phyloP scores from a whole-genome alignment of 2,113 vertebrate species.

The Cynocephalus volans region DNA sequence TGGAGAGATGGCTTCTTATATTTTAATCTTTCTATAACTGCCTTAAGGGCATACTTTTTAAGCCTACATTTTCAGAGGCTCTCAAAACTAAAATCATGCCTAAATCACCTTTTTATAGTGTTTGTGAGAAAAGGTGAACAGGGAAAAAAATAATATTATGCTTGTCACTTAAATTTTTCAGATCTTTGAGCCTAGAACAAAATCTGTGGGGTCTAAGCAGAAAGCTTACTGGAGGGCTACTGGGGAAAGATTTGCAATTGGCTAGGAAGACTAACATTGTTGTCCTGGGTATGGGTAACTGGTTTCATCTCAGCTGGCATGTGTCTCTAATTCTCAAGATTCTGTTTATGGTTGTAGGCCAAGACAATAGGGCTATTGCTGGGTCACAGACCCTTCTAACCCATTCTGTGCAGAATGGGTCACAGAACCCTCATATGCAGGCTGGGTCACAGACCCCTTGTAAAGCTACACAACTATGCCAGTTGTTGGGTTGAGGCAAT shows the following conservation, averaged over 20 bases:
- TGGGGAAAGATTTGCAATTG: background rate
- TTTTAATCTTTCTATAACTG: background rate
- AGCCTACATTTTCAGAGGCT: background rate
- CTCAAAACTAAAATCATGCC: background rate
- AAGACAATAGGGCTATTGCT: background rate
- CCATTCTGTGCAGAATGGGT: too few relatives aligned
- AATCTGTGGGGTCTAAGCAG: background rate
- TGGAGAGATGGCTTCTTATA: background rate
- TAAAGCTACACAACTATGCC: too few relatives aligned
- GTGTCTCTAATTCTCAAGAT: background rate
- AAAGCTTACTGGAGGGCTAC: background rate
- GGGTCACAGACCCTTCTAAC: too few relatives aligned
- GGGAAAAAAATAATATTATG: background rate
- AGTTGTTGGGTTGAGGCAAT: too few relatives aligned
- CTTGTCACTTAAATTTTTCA: background rate
- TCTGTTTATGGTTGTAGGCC: conserved; percentile 25
- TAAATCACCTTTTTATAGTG: background rate
- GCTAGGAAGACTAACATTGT: background rate
- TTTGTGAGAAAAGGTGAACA: background rate
- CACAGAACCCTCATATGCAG: too few relatives aligned
- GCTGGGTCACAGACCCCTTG: too few relatives aligned
- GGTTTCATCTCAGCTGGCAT: background rate
- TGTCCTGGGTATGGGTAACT: background rate
- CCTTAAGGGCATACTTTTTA: background rate
- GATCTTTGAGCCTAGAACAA: background rate